phyloP scores from a whole-genome alignment of 2,797 vertebrate genomes.

The Spatula versicolor region DNA sequence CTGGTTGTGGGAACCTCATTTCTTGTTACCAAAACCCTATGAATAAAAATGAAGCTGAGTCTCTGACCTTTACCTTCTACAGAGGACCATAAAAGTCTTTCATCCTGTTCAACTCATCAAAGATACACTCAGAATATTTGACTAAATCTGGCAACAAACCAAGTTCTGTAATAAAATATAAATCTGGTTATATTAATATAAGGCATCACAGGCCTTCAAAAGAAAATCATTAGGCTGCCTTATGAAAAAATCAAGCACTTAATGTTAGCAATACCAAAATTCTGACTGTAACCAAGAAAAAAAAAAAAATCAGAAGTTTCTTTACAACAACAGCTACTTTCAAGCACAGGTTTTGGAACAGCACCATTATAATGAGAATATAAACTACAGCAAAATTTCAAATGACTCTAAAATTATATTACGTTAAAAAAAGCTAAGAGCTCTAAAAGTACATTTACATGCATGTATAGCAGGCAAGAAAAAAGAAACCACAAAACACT shows the following conservation, averaged over 20 bases:
- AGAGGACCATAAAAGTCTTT: constrained; percentile 55
- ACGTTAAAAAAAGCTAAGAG: not conserved
- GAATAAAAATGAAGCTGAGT: constrained; percentile 59
- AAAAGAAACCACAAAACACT: not conserved
- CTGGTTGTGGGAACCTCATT: constrained; percentile 20
- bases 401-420: not conserved
- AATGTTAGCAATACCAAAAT: not conserved
- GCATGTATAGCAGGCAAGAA: fast-evolving
- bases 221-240: constrained; percentile 34
- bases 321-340: not conserved
- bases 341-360: not conserved
- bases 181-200: constrained; percentile 51
- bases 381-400: not conserved
- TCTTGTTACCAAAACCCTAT: constrained; percentile 4
- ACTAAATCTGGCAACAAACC: constrained; percentile 61
- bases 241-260: constrained; percentile 23
- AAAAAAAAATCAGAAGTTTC: not conserved
- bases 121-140: constrained; percentile 40
- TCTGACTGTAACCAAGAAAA: not conserved
- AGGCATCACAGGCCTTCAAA: constrained; percentile 38
- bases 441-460: not conserved
- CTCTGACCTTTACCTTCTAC: constrained; percentile 64
- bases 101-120: constrained; percentile 60
- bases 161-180: constrained; percentile 54
- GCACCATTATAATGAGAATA: not conserved